These are phyloP conservation scores for Dicentrarchus labrax DNA, from an alignment of 2,113 vertebrate genomes.

Conservation along the genomic window DNA sequence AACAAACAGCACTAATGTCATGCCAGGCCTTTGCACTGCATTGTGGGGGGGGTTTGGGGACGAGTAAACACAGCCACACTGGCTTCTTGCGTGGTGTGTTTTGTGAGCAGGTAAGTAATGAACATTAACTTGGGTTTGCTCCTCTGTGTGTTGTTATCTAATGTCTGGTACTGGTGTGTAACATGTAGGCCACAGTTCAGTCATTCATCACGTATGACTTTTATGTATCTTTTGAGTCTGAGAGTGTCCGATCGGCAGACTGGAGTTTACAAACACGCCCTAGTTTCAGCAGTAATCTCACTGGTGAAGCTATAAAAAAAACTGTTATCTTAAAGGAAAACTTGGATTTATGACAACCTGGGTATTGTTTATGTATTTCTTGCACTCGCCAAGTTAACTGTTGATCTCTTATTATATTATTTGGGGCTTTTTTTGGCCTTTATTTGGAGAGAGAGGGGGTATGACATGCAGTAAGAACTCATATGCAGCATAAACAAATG, in stretches of 20 bases:
- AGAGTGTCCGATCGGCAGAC: slow-evolving; percentile 8
- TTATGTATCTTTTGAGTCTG: slow-evolving; percentile 8
- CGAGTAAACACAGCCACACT: not conserved
- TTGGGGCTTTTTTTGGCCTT: too few relatives aligned
- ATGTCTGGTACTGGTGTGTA: slow-evolving; percentile 23
- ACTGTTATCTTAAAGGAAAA: not conserved
- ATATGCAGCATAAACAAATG: too few relatives aligned
- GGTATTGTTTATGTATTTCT: too few relatives aligned
- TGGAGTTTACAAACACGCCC: slow-evolving; percentile 24
- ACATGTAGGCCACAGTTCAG: not conserved
- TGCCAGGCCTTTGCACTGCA: slow-evolving; percentile 42
- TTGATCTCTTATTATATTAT: too few relatives aligned
- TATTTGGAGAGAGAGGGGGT: too few relatives aligned
- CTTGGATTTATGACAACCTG: too few relatives aligned
- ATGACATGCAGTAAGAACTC: too few relatives aligned
- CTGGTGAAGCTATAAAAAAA: not conserved
- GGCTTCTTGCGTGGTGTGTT: slow-evolving; percentile 24
- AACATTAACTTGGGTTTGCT: slow-evolving; percentile 20
- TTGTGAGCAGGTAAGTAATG: slow-evolving; percentile 31
- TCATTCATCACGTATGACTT: slow-evolving; percentile 4
- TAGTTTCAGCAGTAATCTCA: not conserved
- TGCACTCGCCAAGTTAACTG: too few relatives aligned
- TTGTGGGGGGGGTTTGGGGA: not conserved
- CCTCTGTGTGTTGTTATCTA: slow-evolving; percentile 14
- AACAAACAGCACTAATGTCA: slow-evolving; percentile 38